Base-by-base conservation (phyloP, 1,140 invertebrate species). In the Thalassaphorura encarpata region DNA sequence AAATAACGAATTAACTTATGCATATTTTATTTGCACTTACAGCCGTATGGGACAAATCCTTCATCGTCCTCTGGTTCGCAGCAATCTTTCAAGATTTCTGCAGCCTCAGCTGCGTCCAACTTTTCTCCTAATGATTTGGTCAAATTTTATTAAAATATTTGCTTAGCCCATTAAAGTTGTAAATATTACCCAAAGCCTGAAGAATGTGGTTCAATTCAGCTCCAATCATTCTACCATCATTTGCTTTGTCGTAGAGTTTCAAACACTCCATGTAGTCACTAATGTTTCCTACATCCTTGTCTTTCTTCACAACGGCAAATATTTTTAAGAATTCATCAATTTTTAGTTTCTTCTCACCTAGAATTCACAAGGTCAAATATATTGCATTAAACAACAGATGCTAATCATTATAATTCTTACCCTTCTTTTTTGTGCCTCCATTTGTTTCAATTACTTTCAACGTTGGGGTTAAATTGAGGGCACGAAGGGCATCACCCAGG, bases 221-320 rank as follows among this genome's bases (percentile, higher is more conserved):
- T 66, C 81, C 81, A 70, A 97, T 82, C 86, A 99, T 97, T 68
- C 80, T 85, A 66, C 96, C 96, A 68, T 98, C 90, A 73, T 97
- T 94, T 70, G 83, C 80, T 76, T 97, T 96, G 81, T 99, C 96
- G 79, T 97, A 98, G 67, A 97, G 83, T 75, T 98, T 99, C 75
- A 99, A 80, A 78, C 93, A 97, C 77, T 99, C 96, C 69, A 97
- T 80, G 82, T 98, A 98, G 77, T 99, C 96, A 71, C 97, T 94
- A 73, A 89, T 95, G 69, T 86, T 85, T 63, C 96, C 96, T 68
- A 87, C 83, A 69, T 98, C 95, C 78, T 97, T 97, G 74, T 95
- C 89, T 75, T 54, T 58, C 61, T 74, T 71, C 49, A 78, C 71
- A 54, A 76, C 74, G 59, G 77, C 70, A 69, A 76, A 98, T 76